Evolutionary conservation across 2,797 vertebrate genomes (phyloP), one percentile per base, ranked within the genome.

Genomic region (Falco concolor): DNA sequence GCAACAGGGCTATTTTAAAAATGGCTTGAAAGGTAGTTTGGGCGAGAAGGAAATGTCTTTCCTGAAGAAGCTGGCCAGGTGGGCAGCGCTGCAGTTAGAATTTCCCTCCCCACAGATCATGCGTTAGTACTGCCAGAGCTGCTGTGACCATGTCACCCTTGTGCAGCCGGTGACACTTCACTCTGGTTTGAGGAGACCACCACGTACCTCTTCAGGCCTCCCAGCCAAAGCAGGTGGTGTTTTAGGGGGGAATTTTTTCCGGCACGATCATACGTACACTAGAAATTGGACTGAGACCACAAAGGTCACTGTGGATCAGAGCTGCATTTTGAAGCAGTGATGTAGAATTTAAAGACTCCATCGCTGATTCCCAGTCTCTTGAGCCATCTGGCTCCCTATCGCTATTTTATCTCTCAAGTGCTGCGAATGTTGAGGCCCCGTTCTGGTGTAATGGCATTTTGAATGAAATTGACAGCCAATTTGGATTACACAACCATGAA

Each of bases 351-450:
- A 56, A 63, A 74, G 87, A 25, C 76, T 91, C 68, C 53, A 44
- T 20, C 5, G 1, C 30, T 32, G 57, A 45, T 54, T 92, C 77
- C 49, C 32, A 40, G 64, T 38, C 70, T 93, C 84, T 85, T 54
- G 84, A 95, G 93, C 78, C 92, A 95, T 88, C 77, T 72, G 79
- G 63, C 73, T 94, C 82, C 70, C 77, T 91, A 80, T 81, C 68
- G 12, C 42, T 68, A 18, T 36, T 90, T 90, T 90, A 76, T 91
- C 89, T 91, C 78, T 81, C 34, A 47, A 93, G 65, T 7, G 47
- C 75, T 82, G 28, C 1, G 5, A 56, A 54, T 67, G 56, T 38
- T 80, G 91, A 77, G 87, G 86, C 78, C 90, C 81, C 60, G 67
- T 50, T 80, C 63, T 83, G 57, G 36, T 69, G 59, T 25, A 57